Conservation (phyloP, 2,113 vertebrate species). For the Ceuthmochares aereus region DNA sequence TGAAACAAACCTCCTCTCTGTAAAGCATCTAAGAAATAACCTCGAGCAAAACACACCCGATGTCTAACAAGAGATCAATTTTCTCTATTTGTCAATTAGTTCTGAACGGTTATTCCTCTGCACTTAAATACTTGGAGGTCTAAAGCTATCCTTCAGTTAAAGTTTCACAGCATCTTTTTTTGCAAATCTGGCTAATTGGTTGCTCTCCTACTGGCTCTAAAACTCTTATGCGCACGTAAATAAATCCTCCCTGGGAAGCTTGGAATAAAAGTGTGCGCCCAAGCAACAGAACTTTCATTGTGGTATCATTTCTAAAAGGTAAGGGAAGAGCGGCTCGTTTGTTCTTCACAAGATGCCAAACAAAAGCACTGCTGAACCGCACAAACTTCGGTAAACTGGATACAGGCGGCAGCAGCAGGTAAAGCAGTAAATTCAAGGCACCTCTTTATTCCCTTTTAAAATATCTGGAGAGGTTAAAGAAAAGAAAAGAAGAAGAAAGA, state of each 20-base stretch:
- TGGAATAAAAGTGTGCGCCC: neutral
- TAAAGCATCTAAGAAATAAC: neutral
- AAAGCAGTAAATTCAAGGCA: constrained; percentile 14
- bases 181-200: constrained; percentile 37
- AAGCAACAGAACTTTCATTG: constrained; percentile 66
- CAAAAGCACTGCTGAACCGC: constrained; percentile 41
- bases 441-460: neutral
- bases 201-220: constrained; percentile 21
- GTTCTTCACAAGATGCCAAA: constrained; percentile 25
- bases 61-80: constrained; percentile 32
- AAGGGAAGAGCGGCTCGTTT: constrained; percentile 48
- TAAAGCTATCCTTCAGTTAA: neutral
- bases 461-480: neutral
- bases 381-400: constrained; percentile 72
- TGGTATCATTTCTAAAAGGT: constrained; percentile 47
- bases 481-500: neutral
- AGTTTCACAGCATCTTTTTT: constrained; percentile 51
- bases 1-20: constrained; percentile 37
- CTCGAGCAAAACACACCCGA: neutral
- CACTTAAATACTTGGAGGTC: neutral
- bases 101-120: neutral
- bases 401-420: constrained; percentile 30
- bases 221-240: constrained; percentile 21
- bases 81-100: neutral
- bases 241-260: constrained; percentile 56